Evolutionary conservation across 2,797 vertebrate genomes (phyloP).

Genomic region (Rhinella marina): DNA sequence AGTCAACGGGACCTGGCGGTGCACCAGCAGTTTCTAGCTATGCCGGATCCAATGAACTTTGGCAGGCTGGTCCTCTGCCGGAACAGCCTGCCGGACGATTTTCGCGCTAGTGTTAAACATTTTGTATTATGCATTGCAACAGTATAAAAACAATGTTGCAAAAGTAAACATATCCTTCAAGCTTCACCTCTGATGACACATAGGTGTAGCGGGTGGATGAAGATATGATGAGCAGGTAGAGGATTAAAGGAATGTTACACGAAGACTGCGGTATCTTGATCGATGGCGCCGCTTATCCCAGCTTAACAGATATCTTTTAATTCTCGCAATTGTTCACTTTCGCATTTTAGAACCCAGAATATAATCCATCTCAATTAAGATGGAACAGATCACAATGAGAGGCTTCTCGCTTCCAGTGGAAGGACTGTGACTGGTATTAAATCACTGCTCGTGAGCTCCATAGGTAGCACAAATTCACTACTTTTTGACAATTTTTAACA

Average conservation of each 20-base stretch:
- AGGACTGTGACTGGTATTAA: background rate
- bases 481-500: background rate
- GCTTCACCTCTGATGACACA: background rate
- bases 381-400: slow-evolving; percentile 1
- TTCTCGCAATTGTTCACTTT: background rate
- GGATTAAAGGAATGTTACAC: background rate
- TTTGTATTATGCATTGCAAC: too few relatives aligned
- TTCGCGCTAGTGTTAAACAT: too few relatives aligned
- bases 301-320: background rate
- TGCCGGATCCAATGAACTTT: too few relatives aligned
- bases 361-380: slow-evolving; percentile 20
- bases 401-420: background rate
- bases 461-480: background rate
- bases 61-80: too few relatives aligned
- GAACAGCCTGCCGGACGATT: too few relatives aligned
- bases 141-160: background rate
- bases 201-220: background rate
- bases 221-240: background rate
- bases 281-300: background rate
- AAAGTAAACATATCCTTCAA: background rate
- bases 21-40: too few relatives aligned
- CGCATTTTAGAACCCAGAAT: background rate
- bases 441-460: background rate
- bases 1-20: too few relatives aligned
- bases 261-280: background rate